Conservation (phyloP, 2,888 invertebrate genomes). For the Drosophila paranaensis region DNA sequence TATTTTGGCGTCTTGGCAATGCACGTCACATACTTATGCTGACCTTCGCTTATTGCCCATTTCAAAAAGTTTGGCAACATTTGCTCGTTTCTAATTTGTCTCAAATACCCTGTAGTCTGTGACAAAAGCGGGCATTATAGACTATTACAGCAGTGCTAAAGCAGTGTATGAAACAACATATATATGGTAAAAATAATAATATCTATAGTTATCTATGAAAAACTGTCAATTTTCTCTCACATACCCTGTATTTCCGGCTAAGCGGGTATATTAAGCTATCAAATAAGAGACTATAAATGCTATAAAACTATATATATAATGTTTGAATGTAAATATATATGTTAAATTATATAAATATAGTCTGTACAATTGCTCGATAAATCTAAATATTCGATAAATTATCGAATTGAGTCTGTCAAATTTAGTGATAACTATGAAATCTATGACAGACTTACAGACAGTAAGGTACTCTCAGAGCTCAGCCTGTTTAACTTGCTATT, state of each 20-base stretch:
- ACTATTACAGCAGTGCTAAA: too few relatives aligned
- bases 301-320: too few relatives aligned
- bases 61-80: conserved; percentile 63
- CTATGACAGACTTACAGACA: not conserved
- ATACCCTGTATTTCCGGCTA: not conserved
- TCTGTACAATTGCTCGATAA: too few relatives aligned
- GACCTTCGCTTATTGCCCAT: conserved; percentile 70
- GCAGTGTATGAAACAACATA: not conserved
- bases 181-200: not conserved
- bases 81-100: conserved; percentile 25
- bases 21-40: conserved; percentile 53
- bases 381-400: not conserved
- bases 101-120: conserved; percentile 4
- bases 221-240: not conserved
- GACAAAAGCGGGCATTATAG: not conserved
- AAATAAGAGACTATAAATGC: not conserved
- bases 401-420: not conserved
- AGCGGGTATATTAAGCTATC: not conserved
- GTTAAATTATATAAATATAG: too few relatives aligned
- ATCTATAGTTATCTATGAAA: not conserved
- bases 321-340: too few relatives aligned
- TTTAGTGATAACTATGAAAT: not conserved
- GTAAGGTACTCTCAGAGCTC: not conserved
- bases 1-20: conserved; percentile 22
- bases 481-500: not conserved